phyloP scores from a whole-genome alignment of 2,113 vertebrate genomes.

The Seriola aureovittata region DNA sequence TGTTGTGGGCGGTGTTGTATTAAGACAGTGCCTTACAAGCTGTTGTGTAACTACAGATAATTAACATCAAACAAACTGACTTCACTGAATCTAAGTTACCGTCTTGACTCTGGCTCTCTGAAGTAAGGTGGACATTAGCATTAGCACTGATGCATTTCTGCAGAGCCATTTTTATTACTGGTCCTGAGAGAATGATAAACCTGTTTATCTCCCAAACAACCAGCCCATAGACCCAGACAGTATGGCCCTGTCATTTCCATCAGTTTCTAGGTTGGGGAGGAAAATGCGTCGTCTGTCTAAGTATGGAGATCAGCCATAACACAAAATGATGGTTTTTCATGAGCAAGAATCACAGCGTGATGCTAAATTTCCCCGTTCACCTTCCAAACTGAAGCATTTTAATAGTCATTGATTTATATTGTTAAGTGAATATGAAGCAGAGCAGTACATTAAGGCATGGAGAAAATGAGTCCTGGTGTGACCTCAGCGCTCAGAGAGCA shows the following conservation, averaged over 20 bases:
- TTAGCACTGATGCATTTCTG: not conserved
- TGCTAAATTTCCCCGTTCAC: constrained; percentile 38
- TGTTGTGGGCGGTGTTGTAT: not conserved
- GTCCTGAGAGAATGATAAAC: constrained; percentile 42
- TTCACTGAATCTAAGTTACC: not conserved
- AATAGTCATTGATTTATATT: constrained; percentile 58
- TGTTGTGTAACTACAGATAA: not conserved
- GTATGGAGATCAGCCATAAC: constrained; percentile 12
- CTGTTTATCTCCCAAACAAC: constrained; percentile 23
- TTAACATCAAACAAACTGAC: not conserved
- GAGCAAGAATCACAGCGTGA: constrained; percentile 20
- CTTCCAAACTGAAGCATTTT: constrained; percentile 48
- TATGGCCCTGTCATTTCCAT: constrained; percentile 21
- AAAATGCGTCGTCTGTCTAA: constrained; percentile 34
- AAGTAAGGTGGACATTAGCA: not conserved
- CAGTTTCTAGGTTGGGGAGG: constrained; percentile 4
- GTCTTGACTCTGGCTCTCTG: not conserved
- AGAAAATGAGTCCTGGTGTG: constrained; percentile 64
- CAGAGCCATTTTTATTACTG: constrained; percentile 26
- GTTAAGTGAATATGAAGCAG: constrained; percentile 37
- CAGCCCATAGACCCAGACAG: constrained; percentile 25
- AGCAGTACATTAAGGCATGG: constrained; percentile 34
- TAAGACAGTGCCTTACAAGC: not conserved
- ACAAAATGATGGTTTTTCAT: constrained; percentile 36
- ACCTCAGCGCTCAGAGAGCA: constrained; percentile 59